Percentiles rank a stretch among this genome's conserved stretches.
phyloP scores from a whole-genome alignment of 2,113 vertebrate species.

The Strix aluco region DNA sequence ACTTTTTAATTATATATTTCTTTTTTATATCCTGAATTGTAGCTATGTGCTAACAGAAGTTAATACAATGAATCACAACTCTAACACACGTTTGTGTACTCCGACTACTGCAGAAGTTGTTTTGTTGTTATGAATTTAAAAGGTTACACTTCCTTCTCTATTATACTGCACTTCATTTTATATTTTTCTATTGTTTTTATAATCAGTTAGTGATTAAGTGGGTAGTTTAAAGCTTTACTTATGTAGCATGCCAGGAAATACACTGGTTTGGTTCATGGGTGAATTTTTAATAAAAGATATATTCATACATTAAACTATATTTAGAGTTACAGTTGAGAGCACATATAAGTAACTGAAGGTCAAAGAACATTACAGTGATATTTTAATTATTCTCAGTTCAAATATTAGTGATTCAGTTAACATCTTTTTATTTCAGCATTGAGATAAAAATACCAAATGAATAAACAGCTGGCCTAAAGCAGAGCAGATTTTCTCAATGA shows the following conservation, averaged over 20 bases:
- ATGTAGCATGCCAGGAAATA: neutral
- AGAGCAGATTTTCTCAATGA: neutral
- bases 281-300: neutral
- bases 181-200: neutral
- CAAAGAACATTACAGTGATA: neutral
- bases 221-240: neutral
- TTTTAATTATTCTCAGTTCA: neutral
- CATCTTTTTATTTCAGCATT: neutral
- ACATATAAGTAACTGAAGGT: neutral
- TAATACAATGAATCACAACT: neutral
- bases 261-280: neutral
- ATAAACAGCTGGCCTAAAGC: neutral
- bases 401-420: neutral
- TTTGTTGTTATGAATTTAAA: neutral
- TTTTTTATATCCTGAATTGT: neutral
- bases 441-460: neutral
- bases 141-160: neutral
- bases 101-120: neutral
- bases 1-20: neutral
- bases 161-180: neutral
- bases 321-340: neutral
- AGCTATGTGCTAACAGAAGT: neutral
- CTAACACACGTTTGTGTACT: neutral
- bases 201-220: neutral
- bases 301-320: neutral